phyloP scores from a whole-genome alignment of 2,888 invertebrate genomes.

The Sinohyriopsis cumingii region DNA sequence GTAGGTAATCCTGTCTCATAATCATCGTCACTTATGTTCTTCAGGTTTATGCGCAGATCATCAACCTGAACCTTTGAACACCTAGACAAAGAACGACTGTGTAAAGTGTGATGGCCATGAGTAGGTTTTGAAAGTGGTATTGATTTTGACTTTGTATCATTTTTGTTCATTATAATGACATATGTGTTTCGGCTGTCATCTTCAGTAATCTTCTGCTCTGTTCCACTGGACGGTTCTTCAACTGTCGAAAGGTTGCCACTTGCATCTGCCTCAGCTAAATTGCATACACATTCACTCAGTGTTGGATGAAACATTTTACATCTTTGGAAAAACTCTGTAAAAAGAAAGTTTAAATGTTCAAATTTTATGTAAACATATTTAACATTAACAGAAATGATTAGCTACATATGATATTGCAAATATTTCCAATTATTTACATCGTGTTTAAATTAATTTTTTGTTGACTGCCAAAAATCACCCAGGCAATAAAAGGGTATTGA shows the following conservation, averaged over 20 bases:
- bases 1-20: constrained; percentile 33
- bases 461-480: too few relatives aligned
- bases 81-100: constrained; percentile 4
- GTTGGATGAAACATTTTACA: neutral
- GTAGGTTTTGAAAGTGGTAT: constrained; percentile 8
- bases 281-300: constrained; percentile 6
- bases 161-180: constrained; percentile 44
- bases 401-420: too few relatives aligned
- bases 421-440: too few relatives aligned
- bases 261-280: neutral
- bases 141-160: constrained; percentile 26
- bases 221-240: constrained; percentile 2
- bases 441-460: too few relatives aligned
- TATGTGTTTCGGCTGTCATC: constrained; percentile 45
- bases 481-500: too few relatives aligned
- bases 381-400: neutral
- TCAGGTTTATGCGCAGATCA: constrained; percentile 45
- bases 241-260: too few relatives aligned
- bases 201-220: constrained; percentile 33
- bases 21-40: constrained; percentile 46
- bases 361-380: neutral
- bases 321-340: neutral
- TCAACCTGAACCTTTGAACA: constrained; percentile 15
- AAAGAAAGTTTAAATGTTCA: neutral
- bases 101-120: neutral